These are phyloP conservation scores for Grammomys dolichurus DNA, from an alignment of 2,113 vertebrate species.

Conservation along the genomic window DNA sequence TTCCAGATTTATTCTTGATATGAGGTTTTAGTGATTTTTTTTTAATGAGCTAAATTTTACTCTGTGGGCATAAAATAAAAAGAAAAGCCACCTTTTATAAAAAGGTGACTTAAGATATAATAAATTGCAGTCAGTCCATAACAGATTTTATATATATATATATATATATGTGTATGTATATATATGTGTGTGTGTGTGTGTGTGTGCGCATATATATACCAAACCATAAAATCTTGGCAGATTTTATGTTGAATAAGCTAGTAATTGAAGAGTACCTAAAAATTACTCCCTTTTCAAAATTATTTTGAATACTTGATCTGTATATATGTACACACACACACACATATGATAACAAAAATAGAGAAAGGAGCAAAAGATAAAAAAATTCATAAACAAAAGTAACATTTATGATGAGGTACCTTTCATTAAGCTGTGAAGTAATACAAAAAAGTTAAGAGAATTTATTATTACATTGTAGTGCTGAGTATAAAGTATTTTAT, in stretches of 20 bases:
- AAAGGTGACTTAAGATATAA: background rate
- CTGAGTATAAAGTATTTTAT: too few species aligned
- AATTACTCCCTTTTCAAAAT: background rate
- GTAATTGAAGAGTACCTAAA: background rate
- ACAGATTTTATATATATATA: too few species aligned
- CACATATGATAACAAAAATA: too few species aligned
- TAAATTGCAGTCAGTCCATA: accelerated
- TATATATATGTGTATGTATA: too few species aligned
- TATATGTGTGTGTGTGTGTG: too few species aligned
- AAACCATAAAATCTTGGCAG: background rate
- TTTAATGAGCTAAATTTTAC: background rate
- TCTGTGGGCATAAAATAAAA: background rate
- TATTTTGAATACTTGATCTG: background rate
- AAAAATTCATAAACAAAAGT: too few species aligned
- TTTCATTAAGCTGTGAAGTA: too few species aligned
- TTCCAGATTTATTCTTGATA: background rate
- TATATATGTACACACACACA: background rate
- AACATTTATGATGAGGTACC: too few species aligned
- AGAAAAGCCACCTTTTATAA: background rate
- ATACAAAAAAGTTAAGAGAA: too few species aligned
- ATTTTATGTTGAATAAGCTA: background rate
- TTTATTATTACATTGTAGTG: too few species aligned
- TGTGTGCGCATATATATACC: background rate
- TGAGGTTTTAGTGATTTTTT: background rate
- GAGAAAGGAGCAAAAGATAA: too few species aligned